Evolutionary conservation across 64 coral and sea anemone species (phyloP), one percentile per base, ranked within the genome.

Genomic region (Actinia tenebrosa): DNA sequence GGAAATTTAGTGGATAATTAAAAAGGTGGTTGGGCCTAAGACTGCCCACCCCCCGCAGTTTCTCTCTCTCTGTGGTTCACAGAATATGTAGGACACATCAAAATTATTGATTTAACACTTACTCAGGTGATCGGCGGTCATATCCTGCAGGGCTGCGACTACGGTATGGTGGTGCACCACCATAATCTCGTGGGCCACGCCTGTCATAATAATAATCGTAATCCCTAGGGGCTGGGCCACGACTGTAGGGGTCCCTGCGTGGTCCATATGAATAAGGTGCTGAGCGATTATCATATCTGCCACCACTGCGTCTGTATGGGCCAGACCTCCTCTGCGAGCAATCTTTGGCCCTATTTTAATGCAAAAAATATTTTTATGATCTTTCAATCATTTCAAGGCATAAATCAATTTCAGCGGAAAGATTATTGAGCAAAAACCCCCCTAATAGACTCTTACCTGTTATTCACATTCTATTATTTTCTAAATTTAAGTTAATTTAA

Each of bases 341-440:
- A 59, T 98, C 95, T 89, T 87, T 94, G 8, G 95, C 95, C 95
- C 95, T 98, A 88, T 14, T 43, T 71, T 0, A 2, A 11, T 14
- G 26, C 25, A 72, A 26, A 14, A 72, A 7, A 72, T 27, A 72
- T 27, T 66, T 66, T 13, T 5, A 22, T 66, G 6, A 66, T 30
- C 9, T 75, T 75, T 75, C 0, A 9, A 2, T 5, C 13, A 26
- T 26, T 10, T 50, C 47, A 50, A 50, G 47, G n/a, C 42, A 9
- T 37, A 10, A 6, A 23, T 75, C 19, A 42, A 18, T 43, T 7
- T 25, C 7, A 50, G 47, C 7, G 2, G 47, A 8, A 50, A 4
- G 47, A 8, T 50, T 50, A 50, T 50, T 50, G 47, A 50, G 7
- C 4, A 50, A 50, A 50, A 37, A 37, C 30, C 30, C 30, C 30